Percentiles rank a stretch among this genome's conserved stretches.
Conservation (phyloP, 2,888 invertebrate species). For the Thyatira batis region DNA sequence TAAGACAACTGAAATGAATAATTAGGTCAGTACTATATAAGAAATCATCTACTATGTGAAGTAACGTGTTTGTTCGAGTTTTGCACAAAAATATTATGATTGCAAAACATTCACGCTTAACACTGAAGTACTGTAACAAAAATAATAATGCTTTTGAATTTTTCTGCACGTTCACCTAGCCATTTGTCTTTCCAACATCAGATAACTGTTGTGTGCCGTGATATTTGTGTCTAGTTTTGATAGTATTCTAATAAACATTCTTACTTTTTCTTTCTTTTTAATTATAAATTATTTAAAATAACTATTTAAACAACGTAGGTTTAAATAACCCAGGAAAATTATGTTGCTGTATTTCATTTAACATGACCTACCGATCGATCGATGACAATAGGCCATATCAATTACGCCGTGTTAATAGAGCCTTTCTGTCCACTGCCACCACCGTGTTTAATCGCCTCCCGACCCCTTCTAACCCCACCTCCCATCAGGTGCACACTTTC, state of each 20-base stretch:
- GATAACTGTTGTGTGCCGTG: slow-evolving; percentile 38
- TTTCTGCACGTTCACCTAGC: slow-evolving; percentile 61
- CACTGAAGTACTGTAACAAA: slow-evolving; percentile 38
- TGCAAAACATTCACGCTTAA: slow-evolving; percentile 54
- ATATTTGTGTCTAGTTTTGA: slow-evolving; percentile 18
- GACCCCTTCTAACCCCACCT: slow-evolving; percentile 20
- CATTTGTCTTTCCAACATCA: slow-evolving; percentile 77
- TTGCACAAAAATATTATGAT: slow-evolving; percentile 40
- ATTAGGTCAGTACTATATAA: slow-evolving; percentile 70
- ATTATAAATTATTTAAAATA: background rate
- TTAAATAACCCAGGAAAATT: background rate
- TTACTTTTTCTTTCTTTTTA: background rate
- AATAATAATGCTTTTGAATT: slow-evolving; percentile 39
- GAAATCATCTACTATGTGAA: slow-evolving; percentile 45
- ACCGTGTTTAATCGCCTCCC: slow-evolving; percentile 38
- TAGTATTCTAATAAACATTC: slow-evolving; percentile 9
- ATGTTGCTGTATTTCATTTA: background rate
- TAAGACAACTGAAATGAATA: slow-evolving; percentile 34
- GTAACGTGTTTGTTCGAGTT: slow-evolving; percentile 62
- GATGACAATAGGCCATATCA: slow-evolving; percentile 46
- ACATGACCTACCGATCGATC: slow-evolving; percentile 33
- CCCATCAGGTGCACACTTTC: slow-evolving; percentile 44
- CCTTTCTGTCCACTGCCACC: slow-evolving; percentile 39
- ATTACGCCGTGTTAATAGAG: slow-evolving; percentile 52
- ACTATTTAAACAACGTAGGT: background rate